Percentiles rank a stretch among this genome's conserved stretches.
Evolutionary conservation across 2,888 invertebrate species (phyloP).

Genomic region (Xestia rhomboidea): DNA sequence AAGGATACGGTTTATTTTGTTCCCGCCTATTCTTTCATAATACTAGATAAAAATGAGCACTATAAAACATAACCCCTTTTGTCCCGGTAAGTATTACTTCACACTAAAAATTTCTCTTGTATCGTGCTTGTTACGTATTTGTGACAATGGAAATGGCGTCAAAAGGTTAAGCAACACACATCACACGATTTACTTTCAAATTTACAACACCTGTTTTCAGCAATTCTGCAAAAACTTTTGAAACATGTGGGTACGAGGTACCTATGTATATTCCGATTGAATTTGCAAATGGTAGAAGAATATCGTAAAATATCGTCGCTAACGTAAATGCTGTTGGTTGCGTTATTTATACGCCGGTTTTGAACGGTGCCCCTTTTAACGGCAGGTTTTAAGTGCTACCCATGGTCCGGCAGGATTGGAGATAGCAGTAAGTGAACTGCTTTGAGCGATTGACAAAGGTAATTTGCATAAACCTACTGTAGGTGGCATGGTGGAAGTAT

Average conservation of each 20-base stretch:
- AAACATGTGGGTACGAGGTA: slow-evolving; percentile 14
- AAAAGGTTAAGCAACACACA: neutral
- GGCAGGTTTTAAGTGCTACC: slow-evolving; percentile 87
- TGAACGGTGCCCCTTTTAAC: slow-evolving; percentile 87
- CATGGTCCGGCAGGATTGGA: slow-evolving; percentile 65
- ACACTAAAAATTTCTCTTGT: neutral
- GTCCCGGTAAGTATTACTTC: neutral
- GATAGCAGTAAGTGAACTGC: slow-evolving; percentile 54
- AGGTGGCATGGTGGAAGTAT: slow-evolving; percentile 34
- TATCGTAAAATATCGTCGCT: slow-evolving; percentile 85
- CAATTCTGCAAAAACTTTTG: slow-evolving; percentile 26
- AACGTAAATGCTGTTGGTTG: slow-evolving; percentile 83
- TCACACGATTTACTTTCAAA: neutral
- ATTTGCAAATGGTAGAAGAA: slow-evolving; percentile 75
- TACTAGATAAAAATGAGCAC: neutral
- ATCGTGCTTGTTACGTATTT: neutral
- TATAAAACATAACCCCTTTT: neutral
- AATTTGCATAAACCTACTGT: slow-evolving; percentile 52
- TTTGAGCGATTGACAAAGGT: slow-evolving; percentile 55
- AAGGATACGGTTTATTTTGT: neutral
- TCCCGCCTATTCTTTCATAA: neutral
- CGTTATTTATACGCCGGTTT: slow-evolving; percentile 88
- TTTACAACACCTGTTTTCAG: slow-evolving; percentile 2
- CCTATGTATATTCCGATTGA: slow-evolving; percentile 59
- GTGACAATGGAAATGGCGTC: no score